Evolutionary conservation across 2,113 vertebrate genomes (phyloP), one percentile per base, ranked within the genome.

Genomic region (Bucco capensis): DNA sequence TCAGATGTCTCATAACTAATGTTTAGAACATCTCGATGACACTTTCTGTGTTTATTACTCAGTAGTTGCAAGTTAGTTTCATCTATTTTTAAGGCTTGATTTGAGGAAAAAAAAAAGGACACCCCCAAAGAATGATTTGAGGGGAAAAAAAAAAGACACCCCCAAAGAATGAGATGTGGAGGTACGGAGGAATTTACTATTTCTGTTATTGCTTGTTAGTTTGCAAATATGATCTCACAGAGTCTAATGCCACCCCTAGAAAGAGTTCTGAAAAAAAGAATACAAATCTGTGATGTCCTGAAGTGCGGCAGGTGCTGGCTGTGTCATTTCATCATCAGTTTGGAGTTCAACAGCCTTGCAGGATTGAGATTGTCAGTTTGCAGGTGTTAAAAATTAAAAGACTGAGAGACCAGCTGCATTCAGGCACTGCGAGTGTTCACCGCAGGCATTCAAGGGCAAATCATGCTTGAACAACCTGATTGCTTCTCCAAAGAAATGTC

Each of bases 301-400:
- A 92, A 87, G 75, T 85, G 89, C 74, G 92, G 78, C 95, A 93
- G 93, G 89, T 95, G 92, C 51, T 79, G 46, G 33, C 50, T 88
- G 31, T 92, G 80, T 76, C 83, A 50, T 79, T 92, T 90, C 82
- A 85, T 50, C 86, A 73, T 84, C 90, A 87, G 62, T 84, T 94
- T 78, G 71, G 83, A 58, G 89, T 85, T 93, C 92, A 94, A 79
- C 62, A 94, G 83, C 92, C 19, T 96, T 94, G 78, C 78, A 90
- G 88, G 92, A 79, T 90, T 44, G 66, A 92, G 71, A 82, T 58
- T 93, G 89, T 85, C 70, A 51, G 78, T 93, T 90, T 94, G 91
- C 95, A 94, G 95, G 92, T 96, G 91, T 90, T 93, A 86, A 93
- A n/a, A 92, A 94, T 90, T 88, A 94, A 94, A 94, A 90, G 88